Evolutionary conservation across 1,140 invertebrate species (phyloP).

Genomic region (Lutraria rhynchaena): DNA sequence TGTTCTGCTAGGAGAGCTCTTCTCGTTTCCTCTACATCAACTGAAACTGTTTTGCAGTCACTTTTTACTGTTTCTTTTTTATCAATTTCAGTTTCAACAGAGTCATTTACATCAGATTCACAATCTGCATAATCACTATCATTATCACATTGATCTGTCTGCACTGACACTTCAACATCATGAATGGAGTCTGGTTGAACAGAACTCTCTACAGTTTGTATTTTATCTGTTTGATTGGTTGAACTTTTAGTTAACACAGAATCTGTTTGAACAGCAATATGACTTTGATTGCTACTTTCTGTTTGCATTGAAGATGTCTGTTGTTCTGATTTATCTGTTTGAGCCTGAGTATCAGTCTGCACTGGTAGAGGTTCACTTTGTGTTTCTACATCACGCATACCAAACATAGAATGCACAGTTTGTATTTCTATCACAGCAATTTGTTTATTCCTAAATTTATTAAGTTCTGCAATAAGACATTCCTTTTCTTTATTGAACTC

Average conservation of each 20-base stretch:
- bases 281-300: conserved; percentile 35
- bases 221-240: conserved; percentile 32
- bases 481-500: conserved; percentile 59
- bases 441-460: conserved; percentile 43
- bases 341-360: conserved; percentile 36
- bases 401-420: conserved; percentile 53
- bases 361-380: conserved; percentile 37
- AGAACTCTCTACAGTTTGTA: not conserved
- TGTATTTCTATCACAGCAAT: conserved; percentile 43
- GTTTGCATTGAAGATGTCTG: conserved; percentile 49
- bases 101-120: not conserved
- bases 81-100: too few species aligned
- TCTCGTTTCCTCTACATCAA: conserved; percentile 14
- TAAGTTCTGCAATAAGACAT: conserved; percentile 52
- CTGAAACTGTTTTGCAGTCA: not conserved
- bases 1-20: conserved; percentile 8
- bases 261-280: conserved; percentile 23
- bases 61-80: not conserved
- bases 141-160: conserved; percentile 25
- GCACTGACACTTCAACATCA: conserved; percentile 25
- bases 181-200: conserved; percentile 19
- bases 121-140: not conserved
- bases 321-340: conserved; percentile 19
- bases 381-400: conserved; percentile 25
- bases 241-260: conserved; percentile 1